Percentiles rank a stretch among this genome's conserved stretches.
phyloP scores from a whole-genome alignment of 2,113 vertebrate genomes.

The Phylloscopus whistleri region DNA sequence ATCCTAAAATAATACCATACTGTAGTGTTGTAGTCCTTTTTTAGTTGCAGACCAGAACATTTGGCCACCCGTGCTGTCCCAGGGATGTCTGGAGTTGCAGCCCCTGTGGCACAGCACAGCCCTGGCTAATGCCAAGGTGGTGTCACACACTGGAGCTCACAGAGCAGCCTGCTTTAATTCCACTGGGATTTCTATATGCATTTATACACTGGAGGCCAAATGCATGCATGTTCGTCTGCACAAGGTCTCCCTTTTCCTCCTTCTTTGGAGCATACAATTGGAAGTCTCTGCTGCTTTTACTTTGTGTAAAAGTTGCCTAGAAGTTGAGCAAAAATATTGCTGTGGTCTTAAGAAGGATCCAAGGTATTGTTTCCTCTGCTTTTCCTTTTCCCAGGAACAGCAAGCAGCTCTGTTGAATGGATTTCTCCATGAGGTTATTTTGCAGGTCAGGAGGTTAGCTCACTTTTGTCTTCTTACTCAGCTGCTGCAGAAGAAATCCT shows the following conservation, averaged over 20 bases:
- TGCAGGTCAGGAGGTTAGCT: conserved; percentile 38
- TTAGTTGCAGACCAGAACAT: background rate
- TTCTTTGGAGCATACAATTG: background rate
- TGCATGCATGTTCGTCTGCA: fast-evolving
- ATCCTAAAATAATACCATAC: background rate
- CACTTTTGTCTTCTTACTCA: conserved; percentile 13
- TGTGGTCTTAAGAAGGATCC: background rate
- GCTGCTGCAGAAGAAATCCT: background rate
- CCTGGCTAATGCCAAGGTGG: background rate
- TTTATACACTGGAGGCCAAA: background rate
- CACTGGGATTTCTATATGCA: background rate
- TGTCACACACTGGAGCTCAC: background rate
- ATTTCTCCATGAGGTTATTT: background rate
- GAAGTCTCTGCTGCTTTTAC: background rate
- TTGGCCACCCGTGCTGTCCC: fast-evolving
- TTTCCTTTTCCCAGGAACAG: background rate
- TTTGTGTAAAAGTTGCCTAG: background rate
- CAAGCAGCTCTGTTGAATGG: background rate
- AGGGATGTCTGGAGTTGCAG: background rate
- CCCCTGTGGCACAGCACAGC: background rate
- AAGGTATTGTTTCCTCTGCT: background rate
- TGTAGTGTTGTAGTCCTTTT: background rate
- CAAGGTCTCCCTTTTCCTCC: background rate
- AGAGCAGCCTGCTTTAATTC: background rate
- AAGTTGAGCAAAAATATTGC: background rate